Percentiles rank a stretch among this genome's conserved stretches.
These are phyloP conservation scores for Tetrao urogallus DNA, from an alignment of 2,113 vertebrate species.

Conservation along the genomic window DNA sequence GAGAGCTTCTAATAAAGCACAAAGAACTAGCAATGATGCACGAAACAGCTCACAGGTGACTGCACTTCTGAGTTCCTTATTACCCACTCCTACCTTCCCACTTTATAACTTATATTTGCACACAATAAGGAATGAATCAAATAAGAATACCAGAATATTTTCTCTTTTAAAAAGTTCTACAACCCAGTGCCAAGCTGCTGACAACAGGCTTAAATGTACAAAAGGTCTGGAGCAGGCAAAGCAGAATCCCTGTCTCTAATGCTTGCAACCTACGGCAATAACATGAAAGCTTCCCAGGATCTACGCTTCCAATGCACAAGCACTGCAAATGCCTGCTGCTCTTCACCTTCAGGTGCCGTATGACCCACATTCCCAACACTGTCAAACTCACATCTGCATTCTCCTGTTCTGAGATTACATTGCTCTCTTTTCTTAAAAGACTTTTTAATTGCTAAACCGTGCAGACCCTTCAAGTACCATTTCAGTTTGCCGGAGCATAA, in stretches of 20 bases:
- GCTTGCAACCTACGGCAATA: neutral
- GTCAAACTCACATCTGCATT: neutral
- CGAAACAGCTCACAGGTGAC: neutral
- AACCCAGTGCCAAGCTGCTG: neutral
- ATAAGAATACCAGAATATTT: neutral
- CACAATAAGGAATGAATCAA: neutral
- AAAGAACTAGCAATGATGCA: neutral
- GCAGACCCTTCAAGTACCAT: neutral
- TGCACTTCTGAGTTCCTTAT: neutral
- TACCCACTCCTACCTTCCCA: neutral
- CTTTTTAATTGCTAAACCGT: neutral
- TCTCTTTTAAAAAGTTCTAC: neutral
- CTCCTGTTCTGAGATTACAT: neutral
- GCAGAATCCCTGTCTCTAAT: neutral
- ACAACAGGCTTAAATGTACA: neutral
- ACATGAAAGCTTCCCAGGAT: neutral
- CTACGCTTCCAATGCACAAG: neutral
- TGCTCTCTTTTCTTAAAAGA: neutral
- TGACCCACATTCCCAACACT: neutral
- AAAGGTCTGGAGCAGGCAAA: neutral
- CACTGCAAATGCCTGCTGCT: neutral
- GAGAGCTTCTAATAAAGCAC: neutral
- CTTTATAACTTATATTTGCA: neutral
- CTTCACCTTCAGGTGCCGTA: neutral
- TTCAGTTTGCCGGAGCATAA: neutral